These are phyloP conservation scores for Castor canadensis DNA, from an alignment of 2,113 vertebrate species.

Conservation along the genomic window DNA sequence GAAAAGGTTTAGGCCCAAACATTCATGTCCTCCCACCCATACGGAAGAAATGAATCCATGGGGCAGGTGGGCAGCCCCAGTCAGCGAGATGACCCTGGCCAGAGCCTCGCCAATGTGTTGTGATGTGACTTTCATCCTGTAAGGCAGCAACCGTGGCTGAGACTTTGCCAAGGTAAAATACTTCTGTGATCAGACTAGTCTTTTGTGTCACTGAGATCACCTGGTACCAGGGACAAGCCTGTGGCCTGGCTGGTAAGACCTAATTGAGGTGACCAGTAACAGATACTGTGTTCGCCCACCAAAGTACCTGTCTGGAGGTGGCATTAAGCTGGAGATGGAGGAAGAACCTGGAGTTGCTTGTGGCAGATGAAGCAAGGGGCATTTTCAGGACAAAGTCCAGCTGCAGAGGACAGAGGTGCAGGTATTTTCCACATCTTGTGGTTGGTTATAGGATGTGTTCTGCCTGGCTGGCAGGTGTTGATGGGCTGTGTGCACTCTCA, in stretches of 20 bases:
- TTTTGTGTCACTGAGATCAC: background rate
- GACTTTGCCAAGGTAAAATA: too few relatives aligned
- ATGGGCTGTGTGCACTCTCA: background rate
- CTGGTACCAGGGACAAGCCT: background rate
- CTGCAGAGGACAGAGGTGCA: background rate
- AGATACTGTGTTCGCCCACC: too few relatives aligned
- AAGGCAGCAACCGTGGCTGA: background rate
- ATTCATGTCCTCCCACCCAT: too few relatives aligned
- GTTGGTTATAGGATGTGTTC: too few relatives aligned
- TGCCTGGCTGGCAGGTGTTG: background rate
- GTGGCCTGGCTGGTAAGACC: background rate
- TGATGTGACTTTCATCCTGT: accelerated
- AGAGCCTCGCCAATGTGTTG: too few relatives aligned
- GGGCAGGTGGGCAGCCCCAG: background rate
- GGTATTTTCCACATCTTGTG: accelerated
- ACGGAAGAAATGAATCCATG: too few relatives aligned
- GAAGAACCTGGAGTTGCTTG: background rate
- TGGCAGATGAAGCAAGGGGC: background rate
- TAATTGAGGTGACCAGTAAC: background rate
- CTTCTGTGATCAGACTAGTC: background rate
- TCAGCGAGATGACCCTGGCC: accelerated
- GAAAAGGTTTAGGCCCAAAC: background rate
- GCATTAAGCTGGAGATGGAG: background rate
- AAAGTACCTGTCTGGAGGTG: too few relatives aligned
- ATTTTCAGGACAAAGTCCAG: background rate